A percentile compares a stretch with the other conserved stretches of the same genome.
Conservation (phyloP, 2,888 invertebrate species). For the Thyatira batis region DNA sequence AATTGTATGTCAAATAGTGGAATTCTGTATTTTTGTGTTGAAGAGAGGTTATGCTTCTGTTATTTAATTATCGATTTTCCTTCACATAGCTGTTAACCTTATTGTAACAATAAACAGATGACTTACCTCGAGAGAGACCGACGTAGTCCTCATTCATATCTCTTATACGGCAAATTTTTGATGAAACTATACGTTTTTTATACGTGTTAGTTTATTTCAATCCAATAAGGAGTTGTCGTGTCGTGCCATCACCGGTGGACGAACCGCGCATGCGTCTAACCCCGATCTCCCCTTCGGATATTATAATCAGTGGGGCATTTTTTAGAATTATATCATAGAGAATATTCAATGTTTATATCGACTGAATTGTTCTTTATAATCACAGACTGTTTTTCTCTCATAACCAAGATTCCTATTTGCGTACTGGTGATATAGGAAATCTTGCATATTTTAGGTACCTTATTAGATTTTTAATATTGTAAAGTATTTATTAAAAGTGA, state of each 20-base stretch:
- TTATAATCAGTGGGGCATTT: no score
- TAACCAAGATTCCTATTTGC: no score
- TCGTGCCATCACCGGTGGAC: slow-evolving; percentile 23
- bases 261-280: slow-evolving; percentile 51
- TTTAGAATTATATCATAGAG: no score
- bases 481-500: no score
- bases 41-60: slow-evolving; percentile 68
- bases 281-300: slow-evolving; percentile 34
- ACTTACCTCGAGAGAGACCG: slow-evolving; percentile 91
- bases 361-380: no score
- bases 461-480: no score
- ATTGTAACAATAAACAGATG: slow-evolving; percentile 17
- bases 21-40: neutral
- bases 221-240: slow-evolving; percentile 6
- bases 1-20: neutral
- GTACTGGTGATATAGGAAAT: no score
- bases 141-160: slow-evolving; percentile 96
- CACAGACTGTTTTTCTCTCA: no score
- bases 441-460: no score
- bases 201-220: slow-evolving; percentile 15
- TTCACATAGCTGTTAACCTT: slow-evolving; percentile 36
- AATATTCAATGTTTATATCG: no score
- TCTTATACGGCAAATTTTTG: slow-evolving; percentile 67
- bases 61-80: slow-evolving; percentile 75
- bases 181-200: slow-evolving; percentile 52